Base-by-base conservation (phyloP, 2,797 vertebrate species). In the Poeciliopsis presidionis region DNA sequence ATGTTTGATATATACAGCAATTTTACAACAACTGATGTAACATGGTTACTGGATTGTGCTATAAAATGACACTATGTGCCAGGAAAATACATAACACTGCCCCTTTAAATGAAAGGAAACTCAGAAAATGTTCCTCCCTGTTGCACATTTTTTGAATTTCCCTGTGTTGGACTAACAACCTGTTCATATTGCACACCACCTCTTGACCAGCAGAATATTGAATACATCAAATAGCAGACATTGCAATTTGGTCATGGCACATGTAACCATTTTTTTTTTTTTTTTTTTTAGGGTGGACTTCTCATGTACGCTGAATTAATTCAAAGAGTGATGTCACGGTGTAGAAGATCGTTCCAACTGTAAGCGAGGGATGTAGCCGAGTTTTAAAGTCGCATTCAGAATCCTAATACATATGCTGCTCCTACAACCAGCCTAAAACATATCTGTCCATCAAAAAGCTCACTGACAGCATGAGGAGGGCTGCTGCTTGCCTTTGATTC, bases 381-480 rank as follows among this genome's bases (percentile, higher is more conserved):
- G 81, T 91, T 91, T 90, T 80, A 90, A 86, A 92, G 87, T 85
- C 20, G 7, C 81, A 84, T 89, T 89, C 87, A 78, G 84, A 86
- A 88, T 90, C 82, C 87, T 84, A 87, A 90, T 90, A 86, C 74
- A 90, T 91, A 91, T 92, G 86, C 87, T 88, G 73, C 77, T 83
- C 88, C 87, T 89, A 85, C 88, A 91, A 84, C 79, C 59, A 75
- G 85, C 84, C 83, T 85, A 78, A 77, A 90, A 90, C 88, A 79
- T 90, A 88, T 94, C 91, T 90, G 92, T 93, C 94, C 87, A 94
- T 96, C 94, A 95, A 91, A 92, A 92, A 90, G 90, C 90, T 94
- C 89, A 91, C 89, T 90, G 89, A 90, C 85, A 87, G 91, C 89
- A 76, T 76, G 89, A 92, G 90, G 86, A 88, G 83, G 89, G 85